Evolutionary conservation across 2,113 vertebrate species (phyloP).

Genomic region (Platichthys stellatus): DNA sequence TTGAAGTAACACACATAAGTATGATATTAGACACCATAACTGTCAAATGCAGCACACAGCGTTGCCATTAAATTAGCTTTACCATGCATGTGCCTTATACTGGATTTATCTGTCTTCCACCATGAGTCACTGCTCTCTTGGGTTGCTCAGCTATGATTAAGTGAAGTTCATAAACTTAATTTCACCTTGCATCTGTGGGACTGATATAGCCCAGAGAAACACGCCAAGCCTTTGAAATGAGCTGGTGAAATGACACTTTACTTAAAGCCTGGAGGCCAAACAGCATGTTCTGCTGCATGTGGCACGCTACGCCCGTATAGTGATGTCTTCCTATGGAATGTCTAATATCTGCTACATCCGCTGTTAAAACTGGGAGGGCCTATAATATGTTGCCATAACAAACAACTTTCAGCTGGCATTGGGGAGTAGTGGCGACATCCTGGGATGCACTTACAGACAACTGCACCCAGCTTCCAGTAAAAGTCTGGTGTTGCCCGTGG

Average conservation of each 20-base stretch:
- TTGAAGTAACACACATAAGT: background rate
- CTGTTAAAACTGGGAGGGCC: conserved; percentile 10
- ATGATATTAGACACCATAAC: background rate
- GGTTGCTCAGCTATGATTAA: conserved; percentile 40
- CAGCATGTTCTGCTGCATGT: conserved; percentile 27
- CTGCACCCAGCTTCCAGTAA: conserved; percentile 31
- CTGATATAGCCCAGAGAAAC: conserved; percentile 57
- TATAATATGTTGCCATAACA: conserved; percentile 11
- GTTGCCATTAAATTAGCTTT: background rate
- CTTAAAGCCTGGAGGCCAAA: conserved; percentile 46
- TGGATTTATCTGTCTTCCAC: conserved; percentile 13
- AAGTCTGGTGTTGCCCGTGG: conserved; percentile 34
- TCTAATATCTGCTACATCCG: conserved; percentile 1
- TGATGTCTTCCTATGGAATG: conserved; percentile 34
- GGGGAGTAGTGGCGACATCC: conserved; percentile 14
- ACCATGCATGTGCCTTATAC: background rate
- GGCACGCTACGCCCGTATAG: conserved; percentile 4
- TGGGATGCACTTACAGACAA: conserved; percentile 26
- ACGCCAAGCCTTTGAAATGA: conserved; percentile 59
- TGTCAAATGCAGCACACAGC: background rate
- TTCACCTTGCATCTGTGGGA: conserved; percentile 62
- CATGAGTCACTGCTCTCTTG: conserved; percentile 46
- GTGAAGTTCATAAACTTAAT: conserved; percentile 67
- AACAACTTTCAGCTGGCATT: conserved; percentile 32
- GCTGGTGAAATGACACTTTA: conserved; percentile 51